These are phyloP conservation scores for Macrostomum lignano DNA, from an alignment of 1,140 invertebrate species.

Conservation along the genomic window DNA sequence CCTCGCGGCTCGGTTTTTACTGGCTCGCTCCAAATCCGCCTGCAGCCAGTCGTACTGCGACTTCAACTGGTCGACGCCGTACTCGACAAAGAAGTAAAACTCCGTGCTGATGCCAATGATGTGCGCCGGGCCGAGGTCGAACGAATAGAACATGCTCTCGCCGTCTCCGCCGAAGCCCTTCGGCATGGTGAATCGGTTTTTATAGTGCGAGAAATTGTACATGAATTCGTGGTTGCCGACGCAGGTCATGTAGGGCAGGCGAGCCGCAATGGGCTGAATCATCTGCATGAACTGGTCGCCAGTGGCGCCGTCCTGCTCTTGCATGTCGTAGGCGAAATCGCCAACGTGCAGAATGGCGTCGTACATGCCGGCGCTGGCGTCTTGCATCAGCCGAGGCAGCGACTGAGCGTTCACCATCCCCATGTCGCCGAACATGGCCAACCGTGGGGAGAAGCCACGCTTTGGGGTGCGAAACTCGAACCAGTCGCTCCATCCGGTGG, in stretches of 20 bases:
- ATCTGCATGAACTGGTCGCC: slow-evolving; percentile 25
- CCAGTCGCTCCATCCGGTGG: too few species aligned
- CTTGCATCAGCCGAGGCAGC: slow-evolving; percentile 46
- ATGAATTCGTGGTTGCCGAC: slow-evolving; percentile 23
- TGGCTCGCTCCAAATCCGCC: slow-evolving; percentile 39
- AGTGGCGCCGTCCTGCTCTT: slow-evolving; percentile 27
- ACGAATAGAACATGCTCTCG: slow-evolving; percentile 19
- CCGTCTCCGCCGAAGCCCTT: slow-evolving; percentile 29
- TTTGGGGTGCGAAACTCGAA: too few species aligned
- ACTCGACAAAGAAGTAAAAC: slow-evolving; percentile 60
- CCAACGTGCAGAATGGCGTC: slow-evolving; percentile 64
- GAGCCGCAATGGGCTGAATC: slow-evolving; percentile 20
- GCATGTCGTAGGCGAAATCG: slow-evolving; percentile 64
- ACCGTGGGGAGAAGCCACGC: too few species aligned
- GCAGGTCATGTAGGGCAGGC: slow-evolving; percentile 26
- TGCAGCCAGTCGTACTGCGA: slow-evolving; percentile 65
- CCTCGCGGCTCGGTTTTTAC: slow-evolving; percentile 34
- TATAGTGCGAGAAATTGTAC: slow-evolving; percentile 11
- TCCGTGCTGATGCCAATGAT: slow-evolving; percentile 53
- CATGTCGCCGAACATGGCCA: slow-evolving; percentile 67
- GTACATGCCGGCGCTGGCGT: slow-evolving; percentile 45
- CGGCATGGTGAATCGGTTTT: slow-evolving; percentile 7
- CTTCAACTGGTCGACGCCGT: slow-evolving; percentile 48
- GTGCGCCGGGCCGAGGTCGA: slow-evolving; percentile 37
- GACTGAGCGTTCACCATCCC: slow-evolving; percentile 56